Evolutionary conservation across 2,113 vertebrate genomes (phyloP), one percentile per base, ranked within the genome.

Genomic region (Martes martes): DNA sequence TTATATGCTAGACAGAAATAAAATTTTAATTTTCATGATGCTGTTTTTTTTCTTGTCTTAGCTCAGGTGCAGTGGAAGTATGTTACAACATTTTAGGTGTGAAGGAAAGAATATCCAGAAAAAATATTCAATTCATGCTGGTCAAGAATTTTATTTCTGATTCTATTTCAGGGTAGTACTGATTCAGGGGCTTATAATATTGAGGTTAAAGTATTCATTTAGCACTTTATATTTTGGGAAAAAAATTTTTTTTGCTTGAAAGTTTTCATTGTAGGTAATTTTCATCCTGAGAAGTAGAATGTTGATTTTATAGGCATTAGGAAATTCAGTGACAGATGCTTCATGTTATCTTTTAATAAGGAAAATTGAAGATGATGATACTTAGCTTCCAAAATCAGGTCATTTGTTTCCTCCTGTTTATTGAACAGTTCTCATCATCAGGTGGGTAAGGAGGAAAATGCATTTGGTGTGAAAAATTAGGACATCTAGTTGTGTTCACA

Each of bases 191-290:
- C 21, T 95, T 76, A 73, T 1, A 39, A 28, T 93, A 82, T 18
- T 93, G 57, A 85, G 36, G 23, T 90, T 79, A 42, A 83, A 82
- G 45, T 73, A 74, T 71, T 94, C 31, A 86, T 36, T 88, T 87
- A 85, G 45, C 4, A 31, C 23, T 91, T 84, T 23, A 4, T 88
- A 73, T 80, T 97, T 96, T 87, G n/a, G 42, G 31, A n/a, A 26
- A 65, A 83, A 57, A 2, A 61, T 28, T 26, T 50, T 50, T 61
- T 71, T 69, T 42, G 47, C 31, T 26, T 71, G 26, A 73, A 71
- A 76, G 5, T 91, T 96, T 94, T 36, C 45, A 45, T 78, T 93
- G 6, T 94, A 93, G 26, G 24, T 73, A 85, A 85, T 86, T 97
- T 95, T 95, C 93, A 94, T 79, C 21, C 39, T 82, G 89, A 92